Percentiles rank a stretch among this genome's conserved stretches.
phyloP scores from a whole-genome alignment of 92 coral and sea anemone species.

The Palythoa grandis region DNA sequence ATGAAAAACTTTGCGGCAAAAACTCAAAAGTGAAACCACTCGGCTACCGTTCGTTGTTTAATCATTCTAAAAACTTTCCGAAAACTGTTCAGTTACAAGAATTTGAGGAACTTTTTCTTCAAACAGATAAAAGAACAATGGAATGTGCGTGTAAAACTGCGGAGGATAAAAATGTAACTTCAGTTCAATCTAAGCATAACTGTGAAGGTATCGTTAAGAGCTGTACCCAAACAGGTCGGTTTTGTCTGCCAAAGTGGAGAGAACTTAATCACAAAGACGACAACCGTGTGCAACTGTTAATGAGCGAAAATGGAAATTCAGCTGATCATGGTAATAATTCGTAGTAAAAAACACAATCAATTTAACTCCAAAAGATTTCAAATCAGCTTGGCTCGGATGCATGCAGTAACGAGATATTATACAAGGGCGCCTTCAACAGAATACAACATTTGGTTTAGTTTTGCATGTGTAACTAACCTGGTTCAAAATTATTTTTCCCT shows the following conservation, averaged over 20 bases:
- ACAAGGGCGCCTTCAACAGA: too few species aligned
- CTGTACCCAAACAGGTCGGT: neutral
- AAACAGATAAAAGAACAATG: neutral
- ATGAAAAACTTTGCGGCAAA: neutral
- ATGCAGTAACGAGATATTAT: too few species aligned
- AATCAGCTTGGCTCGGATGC: too few species aligned
- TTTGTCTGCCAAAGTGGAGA: too few species aligned
- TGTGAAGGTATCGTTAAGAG: neutral
- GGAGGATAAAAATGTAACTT: neutral
- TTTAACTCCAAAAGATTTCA: too few species aligned
- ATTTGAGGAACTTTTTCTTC: slow-evolving; percentile 21
- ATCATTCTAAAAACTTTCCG: neutral
- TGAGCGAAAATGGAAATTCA: too few species aligned
- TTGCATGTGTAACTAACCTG: neutral
- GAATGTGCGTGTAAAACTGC: neutral
- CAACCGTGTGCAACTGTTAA: too few species aligned
- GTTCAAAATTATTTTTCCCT: neutral
- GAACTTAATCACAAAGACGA: too few species aligned
- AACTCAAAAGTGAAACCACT: neutral
- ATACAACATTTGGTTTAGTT: neutral
- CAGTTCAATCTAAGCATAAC: neutral
- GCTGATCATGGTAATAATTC: too few species aligned
- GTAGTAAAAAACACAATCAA: too few species aligned
- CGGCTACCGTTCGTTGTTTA: neutral
- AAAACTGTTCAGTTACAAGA: slow-evolving; percentile 21